These are phyloP conservation scores for Mormyrus hasselquistii DNA, from an alignment of 2,797 vertebrate genomes.

Conservation along the genomic window DNA sequence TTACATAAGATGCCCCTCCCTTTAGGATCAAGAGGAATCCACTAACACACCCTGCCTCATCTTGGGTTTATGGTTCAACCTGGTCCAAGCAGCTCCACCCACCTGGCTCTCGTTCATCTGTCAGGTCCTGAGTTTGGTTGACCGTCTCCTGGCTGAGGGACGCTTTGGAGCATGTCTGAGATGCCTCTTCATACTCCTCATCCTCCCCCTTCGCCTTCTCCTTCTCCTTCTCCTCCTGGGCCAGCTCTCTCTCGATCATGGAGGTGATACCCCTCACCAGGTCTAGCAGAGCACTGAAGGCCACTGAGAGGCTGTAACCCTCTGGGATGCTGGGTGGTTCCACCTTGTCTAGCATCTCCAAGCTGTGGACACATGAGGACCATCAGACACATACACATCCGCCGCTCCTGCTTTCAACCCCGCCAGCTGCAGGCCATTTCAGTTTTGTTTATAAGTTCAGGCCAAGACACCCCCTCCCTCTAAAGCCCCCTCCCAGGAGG, in stretches of 20 bases:
- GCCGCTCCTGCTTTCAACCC: background rate
- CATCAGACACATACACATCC: background rate
- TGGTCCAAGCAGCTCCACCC: slow-evolving; percentile 29
- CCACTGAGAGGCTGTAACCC: slow-evolving; percentile 97
- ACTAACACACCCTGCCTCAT: background rate
- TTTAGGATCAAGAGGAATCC: background rate
- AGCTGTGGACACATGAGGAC: slow-evolving; percentile 56
- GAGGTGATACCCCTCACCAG: slow-evolving; percentile 91
- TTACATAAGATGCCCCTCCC: background rate
- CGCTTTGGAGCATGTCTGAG: slow-evolving; percentile 33
- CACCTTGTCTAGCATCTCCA: slow-evolving; percentile 98
- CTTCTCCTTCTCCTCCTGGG: slow-evolving; percentile 53
- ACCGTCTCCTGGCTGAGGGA: slow-evolving; percentile 41
- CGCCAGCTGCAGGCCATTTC: background rate
- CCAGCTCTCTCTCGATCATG: slow-evolving; percentile 89
- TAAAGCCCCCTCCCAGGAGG: background rate
- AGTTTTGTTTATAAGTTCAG: background rate
- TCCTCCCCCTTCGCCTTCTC: background rate
- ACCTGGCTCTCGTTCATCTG: slow-evolving; percentile 71
- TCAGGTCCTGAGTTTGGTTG: slow-evolving; percentile 49
- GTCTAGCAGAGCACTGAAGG: slow-evolving; percentile 94
- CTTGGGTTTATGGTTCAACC: background rate
- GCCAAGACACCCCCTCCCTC: background rate
- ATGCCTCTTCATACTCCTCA: slow-evolving; percentile 24
- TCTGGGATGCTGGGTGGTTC: slow-evolving; percentile 96